phyloP scores from a whole-genome alignment of 2,888 invertebrate genomes.

The Pemphredon lugubris region DNA sequence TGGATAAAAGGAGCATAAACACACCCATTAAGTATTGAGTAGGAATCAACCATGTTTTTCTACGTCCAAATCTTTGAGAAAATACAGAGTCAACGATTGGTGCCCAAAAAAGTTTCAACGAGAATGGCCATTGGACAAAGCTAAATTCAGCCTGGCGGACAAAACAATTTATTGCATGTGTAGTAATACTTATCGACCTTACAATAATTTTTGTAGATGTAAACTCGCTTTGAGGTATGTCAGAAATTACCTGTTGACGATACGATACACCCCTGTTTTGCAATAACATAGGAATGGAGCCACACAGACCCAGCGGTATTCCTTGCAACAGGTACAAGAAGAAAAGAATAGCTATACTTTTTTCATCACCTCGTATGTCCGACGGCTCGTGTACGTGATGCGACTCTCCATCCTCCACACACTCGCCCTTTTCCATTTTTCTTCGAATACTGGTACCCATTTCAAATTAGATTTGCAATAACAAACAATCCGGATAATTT shows the following conservation, averaged over 20 bases:
- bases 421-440: constrained; percentile 43
- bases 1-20: constrained; percentile 94
- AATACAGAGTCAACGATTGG: constrained; percentile 98
- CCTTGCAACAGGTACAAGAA: constrained; percentile 98
- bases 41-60: constrained; percentile 98
- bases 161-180: not conserved
- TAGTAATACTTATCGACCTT: too few species aligned
- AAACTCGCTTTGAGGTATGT: too few species aligned
- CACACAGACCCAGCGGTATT: constrained; percentile 95
- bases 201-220: too few species aligned
- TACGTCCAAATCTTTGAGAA: constrained; percentile 90
- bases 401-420: constrained; percentile 48
- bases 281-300: constrained; percentile 97
- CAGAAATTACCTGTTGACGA: constrained; percentile 89
- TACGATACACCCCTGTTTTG: constrained; percentile 96
- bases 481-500: not conserved
- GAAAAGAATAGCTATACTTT: constrained; percentile 92
- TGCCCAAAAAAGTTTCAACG: constrained; percentile 97
- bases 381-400: constrained; percentile 65
- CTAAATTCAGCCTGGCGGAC: constrained; percentile 91
- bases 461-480: not conserved
- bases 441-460: constrained; percentile 45
- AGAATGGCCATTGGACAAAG: constrained; percentile 96
- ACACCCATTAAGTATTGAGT: constrained; percentile 94
- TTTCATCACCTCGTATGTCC: constrained; percentile 85